Conservation (phyloP, 2,888 invertebrate species). For the Mayetiola destructor region DNA sequence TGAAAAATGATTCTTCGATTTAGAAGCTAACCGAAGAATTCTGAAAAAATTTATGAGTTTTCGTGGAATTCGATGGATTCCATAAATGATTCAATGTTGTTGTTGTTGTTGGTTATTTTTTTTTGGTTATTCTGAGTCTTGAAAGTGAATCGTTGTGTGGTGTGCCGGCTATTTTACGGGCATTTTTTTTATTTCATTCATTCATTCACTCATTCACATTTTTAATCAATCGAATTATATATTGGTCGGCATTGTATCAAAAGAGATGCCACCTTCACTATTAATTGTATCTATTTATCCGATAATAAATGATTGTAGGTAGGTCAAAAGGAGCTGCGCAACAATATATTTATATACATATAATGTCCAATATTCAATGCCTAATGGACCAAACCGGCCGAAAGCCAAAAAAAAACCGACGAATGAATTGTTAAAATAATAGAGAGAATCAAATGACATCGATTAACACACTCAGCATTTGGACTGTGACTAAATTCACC, state of each 20-base stretch:
- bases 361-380: too few species aligned
- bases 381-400: too few species aligned
- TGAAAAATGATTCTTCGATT: conserved; percentile 7
- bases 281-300: conserved; percentile 6
- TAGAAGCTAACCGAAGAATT: too few species aligned
- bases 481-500: neutral
- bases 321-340: conserved; percentile 9
- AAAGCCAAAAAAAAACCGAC: neutral
- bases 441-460: neutral
- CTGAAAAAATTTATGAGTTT: conserved; percentile 9
- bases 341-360: too few species aligned
- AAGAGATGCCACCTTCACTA: conserved; percentile 6
- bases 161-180: neutral
- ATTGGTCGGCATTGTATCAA: neutral
- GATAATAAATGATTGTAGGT: conserved; percentile 12
- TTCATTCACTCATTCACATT: neutral
- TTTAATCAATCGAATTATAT: too few species aligned
- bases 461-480: conserved; percentile 2
- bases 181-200: neutral
- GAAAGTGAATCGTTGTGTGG: neutral
- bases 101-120: neutral
- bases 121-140: neutral
- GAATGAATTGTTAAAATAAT: too few species aligned
- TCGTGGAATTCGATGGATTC: neutral
- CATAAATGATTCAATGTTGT: too few species aligned